Evolutionary conservation across 2,888 invertebrate genomes (phyloP).

Genomic region (Incurvaria masculella): DNA sequence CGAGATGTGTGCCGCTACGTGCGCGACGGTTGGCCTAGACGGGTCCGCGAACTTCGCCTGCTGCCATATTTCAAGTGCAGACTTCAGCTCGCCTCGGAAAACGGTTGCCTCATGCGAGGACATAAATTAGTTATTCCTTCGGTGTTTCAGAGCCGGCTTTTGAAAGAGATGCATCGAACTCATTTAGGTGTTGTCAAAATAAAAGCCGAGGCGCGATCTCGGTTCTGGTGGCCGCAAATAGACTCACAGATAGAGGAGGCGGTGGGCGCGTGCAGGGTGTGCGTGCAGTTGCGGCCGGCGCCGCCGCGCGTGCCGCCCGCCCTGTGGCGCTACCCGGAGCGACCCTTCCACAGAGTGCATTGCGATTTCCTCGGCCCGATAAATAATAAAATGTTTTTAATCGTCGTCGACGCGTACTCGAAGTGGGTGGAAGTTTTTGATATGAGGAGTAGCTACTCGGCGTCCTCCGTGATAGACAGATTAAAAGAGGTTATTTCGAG

Average conservation of each 20-base stretch:
- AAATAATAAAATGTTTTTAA: too few relatives aligned
- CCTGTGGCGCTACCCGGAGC: neutral
- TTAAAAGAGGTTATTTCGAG: constrained; percentile 1
- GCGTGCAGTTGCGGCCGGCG: constrained; percentile 2
- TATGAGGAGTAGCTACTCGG: constrained; percentile 7
- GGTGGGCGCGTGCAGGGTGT: constrained; percentile 5
- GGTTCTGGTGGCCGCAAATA: constrained; percentile 19
- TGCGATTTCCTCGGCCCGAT: too few relatives aligned
- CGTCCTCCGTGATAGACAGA: constrained; percentile 15
- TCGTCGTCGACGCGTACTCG: too few relatives aligned
- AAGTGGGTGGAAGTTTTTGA: constrained; percentile 16
- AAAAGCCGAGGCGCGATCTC: constrained; percentile 18
- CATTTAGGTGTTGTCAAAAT: constrained; percentile 20
- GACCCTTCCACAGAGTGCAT: too few relatives aligned
- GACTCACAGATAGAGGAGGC: constrained; percentile 11
- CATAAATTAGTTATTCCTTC: constrained; percentile 18
- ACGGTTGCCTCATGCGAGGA: constrained; percentile 17
- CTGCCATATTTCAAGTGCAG: constrained; percentile 13
- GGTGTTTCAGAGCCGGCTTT: constrained; percentile 7
- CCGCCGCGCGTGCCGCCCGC: constrained; percentile 8
- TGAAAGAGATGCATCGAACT: constrained; percentile 14
- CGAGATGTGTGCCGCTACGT: constrained; percentile 8
- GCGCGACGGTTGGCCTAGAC: constrained; percentile 14
- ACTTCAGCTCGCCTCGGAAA: constrained; percentile 16
- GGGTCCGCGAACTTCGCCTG: constrained; percentile 7